A percentile compares a stretch with the other conserved stretches of the same genome.
Conservation (phyloP, 1,140 invertebrate genomes). For the Heliothis subflexa region DNA sequence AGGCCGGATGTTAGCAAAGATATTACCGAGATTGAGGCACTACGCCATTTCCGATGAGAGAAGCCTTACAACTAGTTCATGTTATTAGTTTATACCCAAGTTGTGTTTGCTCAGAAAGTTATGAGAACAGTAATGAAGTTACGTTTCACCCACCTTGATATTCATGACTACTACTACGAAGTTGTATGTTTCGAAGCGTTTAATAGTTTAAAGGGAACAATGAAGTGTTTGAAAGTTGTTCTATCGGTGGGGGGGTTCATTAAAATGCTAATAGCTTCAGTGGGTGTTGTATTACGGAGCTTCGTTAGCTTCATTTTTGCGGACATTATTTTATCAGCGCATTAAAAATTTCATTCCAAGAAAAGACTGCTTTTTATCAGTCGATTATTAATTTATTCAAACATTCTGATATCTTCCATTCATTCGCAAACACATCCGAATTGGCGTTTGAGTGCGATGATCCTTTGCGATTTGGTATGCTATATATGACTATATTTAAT, state of each 20-base stretch:
- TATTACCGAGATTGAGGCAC: slow-evolving; percentile 10
- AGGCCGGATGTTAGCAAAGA: slow-evolving; percentile 11
- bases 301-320: too few relatives aligned
- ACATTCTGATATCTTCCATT: too few relatives aligned
- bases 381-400: too few relatives aligned
- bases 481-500: too few relatives aligned
- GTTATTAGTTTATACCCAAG: background rate
- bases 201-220: background rate
- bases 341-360: too few relatives aligned
- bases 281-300: too few relatives aligned
- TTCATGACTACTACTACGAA: slow-evolving; percentile 9
- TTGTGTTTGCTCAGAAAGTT: background rate
- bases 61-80: background rate
- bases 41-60: slow-evolving; percentile 11
- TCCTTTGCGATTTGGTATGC: too few relatives aligned
- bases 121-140: slow-evolving; percentile 6
- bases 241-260: background rate
- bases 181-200: background rate
- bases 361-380: too few relatives aligned
- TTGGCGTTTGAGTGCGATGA: too few relatives aligned
- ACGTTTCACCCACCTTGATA: background rate
- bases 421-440: too few relatives aligned
- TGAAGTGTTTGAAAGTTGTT: background rate
- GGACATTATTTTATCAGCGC: too few relatives aligned
- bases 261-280: background rate